phyloP scores from a whole-genome alignment of 2,113 vertebrate species.

The Tragelaphus strepsiceros region DNA sequence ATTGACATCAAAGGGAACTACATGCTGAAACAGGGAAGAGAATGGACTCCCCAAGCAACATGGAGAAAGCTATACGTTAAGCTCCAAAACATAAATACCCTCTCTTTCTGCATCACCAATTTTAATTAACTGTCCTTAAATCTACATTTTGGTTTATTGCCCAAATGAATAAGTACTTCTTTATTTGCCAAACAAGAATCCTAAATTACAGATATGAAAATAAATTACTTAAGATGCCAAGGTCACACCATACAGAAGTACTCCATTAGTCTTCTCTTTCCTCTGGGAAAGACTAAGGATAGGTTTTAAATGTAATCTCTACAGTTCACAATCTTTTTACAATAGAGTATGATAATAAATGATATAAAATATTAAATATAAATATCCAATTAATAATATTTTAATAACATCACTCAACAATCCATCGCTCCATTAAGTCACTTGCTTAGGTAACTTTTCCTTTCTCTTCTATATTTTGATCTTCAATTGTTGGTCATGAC shows the following conservation, averaged over 20 bases:
- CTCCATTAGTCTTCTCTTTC: neutral
- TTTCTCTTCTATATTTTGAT: neutral
- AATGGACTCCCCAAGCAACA: neutral
- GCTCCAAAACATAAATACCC: slow-evolving; percentile 48
- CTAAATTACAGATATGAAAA: slow-evolving; percentile 32
- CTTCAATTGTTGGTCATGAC: neutral
- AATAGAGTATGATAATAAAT: slow-evolving; percentile 64
- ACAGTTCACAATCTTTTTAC: slow-evolving; percentile 61
- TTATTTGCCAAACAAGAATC: slow-evolving; percentile 49
- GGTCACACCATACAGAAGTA: neutral
- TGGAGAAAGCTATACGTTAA: neutral
- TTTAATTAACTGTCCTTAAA: neutral
- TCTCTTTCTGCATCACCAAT: slow-evolving; percentile 4
- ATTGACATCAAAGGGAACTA: slow-evolving; percentile 16
- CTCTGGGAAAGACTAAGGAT: neutral
- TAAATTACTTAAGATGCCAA: slow-evolving; percentile 1
- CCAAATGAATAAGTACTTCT: slow-evolving; percentile 27
- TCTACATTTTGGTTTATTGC: slow-evolving; percentile 41
- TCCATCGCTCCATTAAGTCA: neutral
- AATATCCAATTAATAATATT: slow-evolving; percentile 65
- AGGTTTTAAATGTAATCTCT: slow-evolving; percentile 5
- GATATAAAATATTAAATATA: slow-evolving; percentile 50
- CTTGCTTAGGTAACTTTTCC: neutral
- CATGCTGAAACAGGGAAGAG: neutral
- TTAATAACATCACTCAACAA: slow-evolving; percentile 70